Base-by-base conservation (phyloP, 2,797 vertebrate species). In the Glossophaga mutica region DNA sequence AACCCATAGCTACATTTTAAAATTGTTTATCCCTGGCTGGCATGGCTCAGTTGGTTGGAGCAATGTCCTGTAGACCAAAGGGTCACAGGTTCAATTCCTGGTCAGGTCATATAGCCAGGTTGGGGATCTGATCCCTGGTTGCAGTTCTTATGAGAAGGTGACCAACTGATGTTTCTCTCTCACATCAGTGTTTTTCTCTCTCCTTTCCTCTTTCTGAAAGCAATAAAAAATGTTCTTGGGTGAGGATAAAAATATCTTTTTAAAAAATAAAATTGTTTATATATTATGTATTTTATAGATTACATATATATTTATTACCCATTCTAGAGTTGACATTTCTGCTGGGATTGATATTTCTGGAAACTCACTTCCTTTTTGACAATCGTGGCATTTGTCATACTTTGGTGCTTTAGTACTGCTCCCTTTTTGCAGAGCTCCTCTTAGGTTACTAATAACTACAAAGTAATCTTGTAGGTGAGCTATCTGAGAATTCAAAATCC, bases 361-460 rank as follows among this genome's bases (percentile, higher is more conserved):
- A 93, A 86, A 52, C 77, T 87, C 32, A 39, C 21, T 92, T 86
- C 37, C 83, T 68, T 84, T 85, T 94, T 87, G n/a, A 50, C 29
- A 71, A 81, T 50, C 50, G 22, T 86, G 32, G 18, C 5, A 3
- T 91, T 87, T 59, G 55, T 48, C 39, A 8, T 90, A 34, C 34
- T 84, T 87, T 79, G 37, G 21, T 90, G 18, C 90, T 84, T 73
- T 79, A 87, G 26, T 90, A 48, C 9, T 77, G 39, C 37, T 76
- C 21, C 11, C 24, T 78, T 89, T 96, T 84, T 73, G 29, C 50
- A 91, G 68, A 55, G 46, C 21, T 96, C 7, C 74, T 94, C 18
- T 46, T 78, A 21, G 32, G 26, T 96, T 96, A 32, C 42, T 94
- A 77, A 3, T 46, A 67, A 9, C 91, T 94, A 59, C 21, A 21